Evolutionary conservation across 2,888 invertebrate species (phyloP).

Genomic region (Aspidiotus rigidus): DNA sequence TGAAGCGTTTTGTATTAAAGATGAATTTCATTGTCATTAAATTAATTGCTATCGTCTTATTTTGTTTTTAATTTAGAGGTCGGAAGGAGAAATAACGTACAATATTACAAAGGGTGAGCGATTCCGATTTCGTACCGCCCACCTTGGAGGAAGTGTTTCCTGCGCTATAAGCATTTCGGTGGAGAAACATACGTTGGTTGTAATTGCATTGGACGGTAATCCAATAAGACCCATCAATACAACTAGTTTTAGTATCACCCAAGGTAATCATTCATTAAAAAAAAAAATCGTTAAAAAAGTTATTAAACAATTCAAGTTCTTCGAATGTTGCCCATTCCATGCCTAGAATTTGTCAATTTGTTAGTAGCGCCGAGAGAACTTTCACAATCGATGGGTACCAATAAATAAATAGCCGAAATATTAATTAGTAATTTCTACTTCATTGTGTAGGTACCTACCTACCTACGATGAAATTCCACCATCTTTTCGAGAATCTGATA

Average conservation of each 20-base stretch:
- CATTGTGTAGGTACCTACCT: too few species aligned
- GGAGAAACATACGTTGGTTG: conserved; percentile 54
- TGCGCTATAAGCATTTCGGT: conserved; percentile 60
- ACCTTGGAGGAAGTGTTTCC: conserved; percentile 42
- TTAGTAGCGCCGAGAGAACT: too few species aligned
- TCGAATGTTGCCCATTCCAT: too few species aligned
- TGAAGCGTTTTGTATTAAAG: not conserved
- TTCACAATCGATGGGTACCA: too few species aligned
- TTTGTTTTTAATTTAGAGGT: not conserved
- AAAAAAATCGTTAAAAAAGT: too few species aligned
- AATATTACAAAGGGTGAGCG: conserved; percentile 4
- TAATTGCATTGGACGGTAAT: conserved; percentile 64
- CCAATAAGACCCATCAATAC: conserved; percentile 48
- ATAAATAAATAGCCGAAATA: too few species aligned
- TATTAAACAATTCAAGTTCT: too few species aligned
- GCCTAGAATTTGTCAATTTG: too few species aligned
- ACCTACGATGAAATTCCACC: too few species aligned
- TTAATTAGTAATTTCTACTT: too few species aligned
- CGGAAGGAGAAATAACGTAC: not conserved
- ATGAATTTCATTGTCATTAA: not conserved
- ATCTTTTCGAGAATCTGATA: too few species aligned
- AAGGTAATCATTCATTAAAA: too few species aligned
- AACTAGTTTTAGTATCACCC: not conserved
- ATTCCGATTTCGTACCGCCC: conserved; percentile 35
- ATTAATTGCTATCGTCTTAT: not conserved